Base-by-base conservation (phyloP, 2,797 vertebrate genomes). In the Poecilia picta region DNA sequence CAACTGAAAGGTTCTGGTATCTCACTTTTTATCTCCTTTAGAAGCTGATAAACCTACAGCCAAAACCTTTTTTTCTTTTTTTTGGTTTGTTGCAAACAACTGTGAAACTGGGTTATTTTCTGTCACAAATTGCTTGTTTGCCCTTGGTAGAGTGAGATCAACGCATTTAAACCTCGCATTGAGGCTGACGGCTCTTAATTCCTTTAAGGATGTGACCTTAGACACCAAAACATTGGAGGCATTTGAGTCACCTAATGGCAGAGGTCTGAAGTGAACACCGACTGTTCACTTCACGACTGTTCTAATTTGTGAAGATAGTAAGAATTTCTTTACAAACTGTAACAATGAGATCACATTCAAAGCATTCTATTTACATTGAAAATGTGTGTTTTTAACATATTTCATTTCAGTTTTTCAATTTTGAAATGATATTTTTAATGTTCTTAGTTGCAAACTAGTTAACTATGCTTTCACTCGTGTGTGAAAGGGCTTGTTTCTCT, bases 201-300 rank as follows among this genome's bases (percentile, higher is more conserved):
- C 91, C 88, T 93, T 89, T 78, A 81, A 95, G 95, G 95, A 95
- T 95, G 90, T 96, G 95, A 96, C 94, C 95, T 96, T 93, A 96
- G 93, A 93, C 91, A 93, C 79, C 87, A 90, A 91, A 91, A 91
- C 89, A 93, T 89, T 77, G 89, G 85, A 88, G 91, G 89, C 95
- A 95, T 94, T 93, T 96, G 95, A 95, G 93, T 87, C 95, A 95
- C 91, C 95, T 96, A 95, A 83, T 84, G 88, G 83, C 47, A 59
- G 88, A 88, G 91, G 91, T 91, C 89, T 91, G 92, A 91, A 93
- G 87, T 89, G 85, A 90, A 81, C 85, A 74, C 62, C 31, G 82
- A 83, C 88, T 83, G 77, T 88, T 89, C 84, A 90, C 33, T 33
- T 33, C 33, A 33, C 33, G 33, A 33, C 33, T 33, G 33, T 88